Percentiles rank a stretch among this genome's conserved stretches.
Evolutionary conservation across 2,113 vertebrate species (phyloP).

Genomic region (Tylochromis polylepis): DNA sequence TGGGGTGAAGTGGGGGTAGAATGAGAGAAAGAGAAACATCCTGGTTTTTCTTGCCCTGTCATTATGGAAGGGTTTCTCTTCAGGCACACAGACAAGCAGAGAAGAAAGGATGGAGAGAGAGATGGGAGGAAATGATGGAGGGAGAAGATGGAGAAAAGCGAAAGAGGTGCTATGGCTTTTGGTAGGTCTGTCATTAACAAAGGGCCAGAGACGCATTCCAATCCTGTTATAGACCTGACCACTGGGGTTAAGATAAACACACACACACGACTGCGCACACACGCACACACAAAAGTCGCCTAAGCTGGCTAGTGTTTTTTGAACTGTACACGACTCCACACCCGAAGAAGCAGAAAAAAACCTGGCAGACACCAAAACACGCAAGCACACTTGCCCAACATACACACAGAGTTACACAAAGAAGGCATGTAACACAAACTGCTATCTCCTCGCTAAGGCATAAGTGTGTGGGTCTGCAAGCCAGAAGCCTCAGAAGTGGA

Average conservation of each 20-base stretch:
- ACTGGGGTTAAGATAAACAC: constrained; percentile 60
- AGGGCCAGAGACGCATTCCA: constrained; percentile 69
- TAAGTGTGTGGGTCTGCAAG: constrained; percentile 6
- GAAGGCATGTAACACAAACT: not conserved
- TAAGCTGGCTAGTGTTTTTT: constrained; percentile 21
- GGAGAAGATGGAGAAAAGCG: constrained; percentile 34
- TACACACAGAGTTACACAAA: not conserved
- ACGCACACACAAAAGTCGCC: not conserved
- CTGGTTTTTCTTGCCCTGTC: constrained; percentile 54
- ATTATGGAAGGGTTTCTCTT: constrained; percentile 52
- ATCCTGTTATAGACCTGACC: constrained; percentile 74
- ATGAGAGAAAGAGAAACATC: constrained; percentile 56
- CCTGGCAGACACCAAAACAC: constrained; percentile 27
- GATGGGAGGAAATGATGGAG: constrained; percentile 30
- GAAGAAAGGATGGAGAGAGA: constrained; percentile 25
- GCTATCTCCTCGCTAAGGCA: not conserved
- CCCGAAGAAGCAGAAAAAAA: constrained; percentile 14
- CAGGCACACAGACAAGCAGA: constrained; percentile 22
- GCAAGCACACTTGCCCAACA: not conserved
- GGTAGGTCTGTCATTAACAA: constrained; percentile 75
- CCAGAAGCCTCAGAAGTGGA: constrained; percentile 27
- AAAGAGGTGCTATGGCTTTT: constrained; percentile 74
- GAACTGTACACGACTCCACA: constrained; percentile 57
- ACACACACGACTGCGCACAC: not conserved
- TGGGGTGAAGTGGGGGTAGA: constrained; percentile 24